phyloP scores from a whole-genome alignment of 2,113 vertebrate genomes.

The Alouatta palliata region DNA sequence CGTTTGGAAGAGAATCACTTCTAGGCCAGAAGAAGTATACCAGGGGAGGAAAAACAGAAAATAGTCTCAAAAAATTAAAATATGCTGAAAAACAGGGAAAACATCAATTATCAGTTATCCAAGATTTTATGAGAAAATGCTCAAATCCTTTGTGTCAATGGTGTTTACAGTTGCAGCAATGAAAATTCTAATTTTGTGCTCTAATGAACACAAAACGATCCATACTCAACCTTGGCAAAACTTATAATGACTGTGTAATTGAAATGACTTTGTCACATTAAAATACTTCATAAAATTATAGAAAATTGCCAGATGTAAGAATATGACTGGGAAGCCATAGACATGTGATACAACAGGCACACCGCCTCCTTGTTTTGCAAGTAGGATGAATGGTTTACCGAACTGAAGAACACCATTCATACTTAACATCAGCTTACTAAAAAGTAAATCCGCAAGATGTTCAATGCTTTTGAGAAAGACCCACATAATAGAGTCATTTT shows the following conservation, averaged over 20 bases:
- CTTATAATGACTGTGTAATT: constrained; percentile 87
- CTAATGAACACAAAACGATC: constrained; percentile 89
- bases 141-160: constrained; percentile 81
- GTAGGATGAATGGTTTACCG: neutral
- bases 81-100: constrained; percentile 66
- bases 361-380: neutral
- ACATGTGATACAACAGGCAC: constrained; percentile 11
- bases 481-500: neutral
- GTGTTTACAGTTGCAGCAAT: constrained; percentile 86
- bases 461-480: neutral
- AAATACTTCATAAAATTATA: constrained; percentile 81
- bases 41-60: constrained; percentile 51
- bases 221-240: constrained; percentile 87
- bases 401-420: constrained; percentile 23
- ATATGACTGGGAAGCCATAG: constrained; percentile 53
- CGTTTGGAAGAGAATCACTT: constrained; percentile 68
- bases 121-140: constrained; percentile 81
- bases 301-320: constrained; percentile 82
- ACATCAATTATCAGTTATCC: constrained; percentile 76
- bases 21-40: constrained; percentile 66
- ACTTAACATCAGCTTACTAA: neutral
- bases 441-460: neutral
- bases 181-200: constrained; percentile 92
- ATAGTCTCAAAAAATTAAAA: constrained; percentile 69
- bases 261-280: constrained; percentile 83